phyloP scores from a whole-genome alignment of 2,113 vertebrate species.

The Candoia aspera region DNA sequence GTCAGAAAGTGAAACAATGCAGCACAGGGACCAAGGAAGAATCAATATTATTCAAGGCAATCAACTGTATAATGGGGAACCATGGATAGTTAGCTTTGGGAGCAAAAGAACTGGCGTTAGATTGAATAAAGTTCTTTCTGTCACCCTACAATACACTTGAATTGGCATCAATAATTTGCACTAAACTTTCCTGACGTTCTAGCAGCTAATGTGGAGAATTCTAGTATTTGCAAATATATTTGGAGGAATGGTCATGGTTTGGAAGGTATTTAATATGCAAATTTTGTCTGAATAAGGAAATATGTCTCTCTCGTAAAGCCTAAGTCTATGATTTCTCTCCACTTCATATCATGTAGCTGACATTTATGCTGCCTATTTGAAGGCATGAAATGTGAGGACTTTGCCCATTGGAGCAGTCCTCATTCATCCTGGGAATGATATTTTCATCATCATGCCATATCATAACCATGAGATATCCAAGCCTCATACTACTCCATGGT shows the following conservation, averaged over 20 bases:
- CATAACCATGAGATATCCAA: background rate
- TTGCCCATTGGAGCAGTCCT: background rate
- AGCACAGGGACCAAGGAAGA: background rate
- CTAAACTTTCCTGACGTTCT: background rate
- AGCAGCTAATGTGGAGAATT: background rate
- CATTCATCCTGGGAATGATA: background rate
- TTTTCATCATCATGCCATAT: background rate
- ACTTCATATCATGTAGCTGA: background rate
- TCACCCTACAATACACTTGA: background rate
- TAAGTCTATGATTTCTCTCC: no score
- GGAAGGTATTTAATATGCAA: background rate
- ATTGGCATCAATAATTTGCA: background rate
- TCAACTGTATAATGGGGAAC: conserved; percentile 31
- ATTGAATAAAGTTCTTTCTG: background rate
- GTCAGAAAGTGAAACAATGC: conserved; percentile 12
- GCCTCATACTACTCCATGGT: background rate
- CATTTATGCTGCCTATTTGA: background rate
- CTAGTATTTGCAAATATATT: background rate
- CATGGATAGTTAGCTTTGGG: background rate
- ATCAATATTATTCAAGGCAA: conserved; percentile 9
- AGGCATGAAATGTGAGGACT: background rate
- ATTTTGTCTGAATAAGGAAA: background rate
- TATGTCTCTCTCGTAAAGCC: background rate
- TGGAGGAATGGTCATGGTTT: background rate
- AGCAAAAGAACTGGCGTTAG: background rate